Evolutionary conservation across 1,140 invertebrate genomes (phyloP).

Genomic region (Eciton burchellii): DNA sequence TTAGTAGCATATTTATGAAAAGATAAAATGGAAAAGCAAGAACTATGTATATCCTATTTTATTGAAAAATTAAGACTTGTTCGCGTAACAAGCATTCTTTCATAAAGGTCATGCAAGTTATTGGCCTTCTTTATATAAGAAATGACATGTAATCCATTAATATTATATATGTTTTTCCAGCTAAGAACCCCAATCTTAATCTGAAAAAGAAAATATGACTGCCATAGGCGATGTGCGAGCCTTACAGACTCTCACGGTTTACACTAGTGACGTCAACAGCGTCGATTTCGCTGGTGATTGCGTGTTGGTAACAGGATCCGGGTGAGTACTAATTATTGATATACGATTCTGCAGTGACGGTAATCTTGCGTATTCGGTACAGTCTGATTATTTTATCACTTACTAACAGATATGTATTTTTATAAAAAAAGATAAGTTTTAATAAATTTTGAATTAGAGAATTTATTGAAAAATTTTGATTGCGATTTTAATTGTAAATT

Average conservation of each 20-base stretch:
- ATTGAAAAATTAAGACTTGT: neutral
- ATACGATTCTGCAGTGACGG: constrained; percentile 10
- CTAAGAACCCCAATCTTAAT: constrained; percentile 56
- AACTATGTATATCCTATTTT: neutral
- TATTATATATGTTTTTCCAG: constrained; percentile 39
- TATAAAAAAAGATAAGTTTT: too few relatives aligned
- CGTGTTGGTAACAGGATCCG: constrained; percentile 87
- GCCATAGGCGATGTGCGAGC: constrained; percentile 78
- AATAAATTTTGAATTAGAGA: too few relatives aligned
- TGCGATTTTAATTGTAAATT: too few relatives aligned
- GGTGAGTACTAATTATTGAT: constrained; percentile 83
- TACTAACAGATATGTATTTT: too few relatives aligned
- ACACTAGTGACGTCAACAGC: constrained; percentile 89
- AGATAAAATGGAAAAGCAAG: neutral
- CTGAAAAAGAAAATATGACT: constrained; percentile 44
- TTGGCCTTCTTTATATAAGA: neutral
- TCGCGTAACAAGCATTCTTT: neutral
- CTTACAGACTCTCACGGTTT: constrained; percentile 86
- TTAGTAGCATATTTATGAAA: neutral
- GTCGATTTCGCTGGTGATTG: constrained; percentile 88
- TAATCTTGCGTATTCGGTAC: neutral
- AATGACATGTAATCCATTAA: constrained; percentile 31
- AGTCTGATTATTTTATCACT: too few relatives aligned
- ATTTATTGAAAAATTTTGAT: too few relatives aligned
- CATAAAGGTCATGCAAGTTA: neutral